These are phyloP conservation scores for Xyrichtys novacula DNA, from an alignment of 2,797 vertebrate genomes.

Conservation along the genomic window DNA sequence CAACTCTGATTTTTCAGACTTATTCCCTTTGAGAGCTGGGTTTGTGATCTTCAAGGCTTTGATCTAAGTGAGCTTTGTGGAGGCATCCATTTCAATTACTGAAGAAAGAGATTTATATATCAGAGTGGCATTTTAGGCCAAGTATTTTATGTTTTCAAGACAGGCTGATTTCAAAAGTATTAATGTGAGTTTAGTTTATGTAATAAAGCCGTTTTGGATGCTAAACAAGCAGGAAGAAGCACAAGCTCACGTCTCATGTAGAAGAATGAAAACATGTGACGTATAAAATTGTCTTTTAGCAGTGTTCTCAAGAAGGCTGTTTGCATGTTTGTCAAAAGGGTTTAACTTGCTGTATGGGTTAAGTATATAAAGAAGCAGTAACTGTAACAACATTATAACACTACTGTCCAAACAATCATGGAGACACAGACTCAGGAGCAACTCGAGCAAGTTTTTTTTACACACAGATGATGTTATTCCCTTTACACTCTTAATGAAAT, in stretches of 20 bases:
- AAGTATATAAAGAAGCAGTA: not conserved
- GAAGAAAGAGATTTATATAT: conserved; percentile 5
- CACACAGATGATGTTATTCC: too few species aligned
- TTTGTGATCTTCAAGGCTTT: conserved; percentile 18
- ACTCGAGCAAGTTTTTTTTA: too few species aligned
- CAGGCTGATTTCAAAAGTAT: not conserved
- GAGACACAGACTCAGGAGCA: too few species aligned
- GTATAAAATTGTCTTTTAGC: too few species aligned
- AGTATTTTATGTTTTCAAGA: conserved; percentile 2
- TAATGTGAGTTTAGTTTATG: not conserved
- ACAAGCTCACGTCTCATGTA: not conserved
- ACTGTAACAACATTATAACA: too few species aligned
- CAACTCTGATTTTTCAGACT: not conserved
- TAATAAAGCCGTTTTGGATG: not conserved
- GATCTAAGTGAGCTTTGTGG: conserved; percentile 23
- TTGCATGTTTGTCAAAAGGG: too few species aligned
- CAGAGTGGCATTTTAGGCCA: not conserved
- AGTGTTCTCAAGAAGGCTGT: too few species aligned
- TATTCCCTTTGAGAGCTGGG: not conserved
- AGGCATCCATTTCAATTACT: conserved; percentile 1
- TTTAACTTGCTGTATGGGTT: not conserved
- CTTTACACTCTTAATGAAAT: too few species aligned
- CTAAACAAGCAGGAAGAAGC: not conserved
- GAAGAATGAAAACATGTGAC: not conserved
- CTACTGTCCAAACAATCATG: too few species aligned